Base-by-base conservation (phyloP, 30 jellyfish, hydroid and myxozoan genomes). In the Aurelia sp. region DNA sequence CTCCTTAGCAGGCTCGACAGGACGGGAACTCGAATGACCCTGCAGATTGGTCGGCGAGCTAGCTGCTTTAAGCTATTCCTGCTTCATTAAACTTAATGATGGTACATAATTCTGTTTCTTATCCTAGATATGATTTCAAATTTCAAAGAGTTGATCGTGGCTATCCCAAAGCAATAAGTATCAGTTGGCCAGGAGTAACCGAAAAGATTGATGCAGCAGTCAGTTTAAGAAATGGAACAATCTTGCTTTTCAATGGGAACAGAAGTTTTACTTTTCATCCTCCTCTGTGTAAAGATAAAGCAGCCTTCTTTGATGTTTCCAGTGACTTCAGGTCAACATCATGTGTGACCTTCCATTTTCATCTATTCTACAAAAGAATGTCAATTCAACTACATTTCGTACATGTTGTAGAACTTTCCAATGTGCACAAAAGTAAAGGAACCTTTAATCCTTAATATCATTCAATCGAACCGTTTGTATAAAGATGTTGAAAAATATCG, bases 201-300 rank as follows among this genome's bases (percentile, higher is more conserved):
- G 66, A 82, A 11, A 47, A 62, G 16, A 80, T 80, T 15, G 77
- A 80, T 52, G 90, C 90, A 11, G 90, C 82, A 10, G 73, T 69
- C 30, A 59, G 90, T 74, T 10, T 80, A 74, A 66, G 66, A 61
- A 80, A 80, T 66, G 90, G 90, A 55, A 80, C 90, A 27, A 60
- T 80, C 13, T 66, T 41, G 18, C 73, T 80, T 4, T 64, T 80
- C 90, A 66, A 80, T 13, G 62, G 69, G 9, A 27, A 13, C 6
- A 66, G 50, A n/a, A 73, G 47, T 23, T 71, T 65, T 44, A 27
- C 82, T 13, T 80, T 80, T 62, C 66, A 80, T 23, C 90, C 90
- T 8, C 90, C 90, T 13, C 27, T 80, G 4, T 80, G 90, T 64
- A 80, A 63, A 40, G 75, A 33, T 2, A 71, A 62, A 6, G 31